phyloP scores from a whole-genome alignment of 2,113 vertebrate genomes.

The Heloderma charlesbogerti region DNA sequence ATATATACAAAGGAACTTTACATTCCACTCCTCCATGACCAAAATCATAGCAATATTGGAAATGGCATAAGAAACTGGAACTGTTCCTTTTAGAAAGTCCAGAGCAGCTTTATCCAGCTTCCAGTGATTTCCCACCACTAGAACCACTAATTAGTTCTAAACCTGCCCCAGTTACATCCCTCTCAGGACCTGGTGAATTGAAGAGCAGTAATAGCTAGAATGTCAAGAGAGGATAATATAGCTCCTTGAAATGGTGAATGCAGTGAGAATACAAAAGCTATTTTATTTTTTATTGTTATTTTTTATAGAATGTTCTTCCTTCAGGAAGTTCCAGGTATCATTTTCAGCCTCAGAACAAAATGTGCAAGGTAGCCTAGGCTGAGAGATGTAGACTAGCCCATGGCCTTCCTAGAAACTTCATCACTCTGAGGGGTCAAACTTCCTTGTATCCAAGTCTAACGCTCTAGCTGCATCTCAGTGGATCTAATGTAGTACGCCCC shows the following conservation, averaged over 20 bases:
- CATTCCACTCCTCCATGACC: not conserved
- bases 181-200: not conserved
- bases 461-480: not conserved
- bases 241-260: not conserved
- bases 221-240: not conserved
- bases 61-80: not conserved
- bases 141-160: not conserved
- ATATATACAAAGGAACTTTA: not conserved
- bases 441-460: not conserved
- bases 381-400: not conserved
- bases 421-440: not conserved
- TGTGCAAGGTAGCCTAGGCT: not conserved
- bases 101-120: not conserved
- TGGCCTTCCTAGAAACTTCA: not conserved
- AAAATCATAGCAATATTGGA: not conserved
- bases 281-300: not conserved
- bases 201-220: not conserved
- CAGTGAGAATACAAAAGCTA: not conserved
- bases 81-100: not conserved
- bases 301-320: not conserved
- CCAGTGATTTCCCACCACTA: not conserved
- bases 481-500: no score
- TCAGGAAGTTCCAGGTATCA: not conserved
- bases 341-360: not conserved
- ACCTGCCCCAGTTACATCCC: not conserved